Percentiles rank a stretch among this genome's conserved stretches.
These are phyloP conservation scores for Nemotelus nigrinus DNA, from an alignment of 2,888 invertebrate genomes.

Conservation along the genomic window DNA sequence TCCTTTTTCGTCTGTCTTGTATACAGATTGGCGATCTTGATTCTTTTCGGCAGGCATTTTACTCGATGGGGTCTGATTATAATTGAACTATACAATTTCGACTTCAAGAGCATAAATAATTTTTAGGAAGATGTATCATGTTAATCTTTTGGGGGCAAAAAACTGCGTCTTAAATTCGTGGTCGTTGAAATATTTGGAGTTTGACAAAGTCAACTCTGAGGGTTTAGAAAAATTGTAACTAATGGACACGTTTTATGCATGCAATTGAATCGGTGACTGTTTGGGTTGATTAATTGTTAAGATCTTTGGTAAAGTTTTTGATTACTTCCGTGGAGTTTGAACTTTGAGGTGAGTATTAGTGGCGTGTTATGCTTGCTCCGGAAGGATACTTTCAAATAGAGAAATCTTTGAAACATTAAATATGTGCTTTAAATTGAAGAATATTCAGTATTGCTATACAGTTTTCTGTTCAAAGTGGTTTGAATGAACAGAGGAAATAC, in stretches of 20 bases:
- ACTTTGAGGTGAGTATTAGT: not conserved
- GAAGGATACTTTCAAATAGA: too few species aligned
- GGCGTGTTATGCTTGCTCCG: too few species aligned
- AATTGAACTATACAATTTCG: conserved; percentile 16
- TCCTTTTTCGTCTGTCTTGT: not conserved
- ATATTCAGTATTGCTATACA: not conserved
- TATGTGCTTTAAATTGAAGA: too few species aligned
- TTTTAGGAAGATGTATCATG: conserved; percentile 16
- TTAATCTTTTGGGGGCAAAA: conserved; percentile 3
- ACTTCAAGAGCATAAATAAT: conserved; percentile 17
- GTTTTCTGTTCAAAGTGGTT: not conserved
- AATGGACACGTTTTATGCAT: not conserved
- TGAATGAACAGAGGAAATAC: too few species aligned
- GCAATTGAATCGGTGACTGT: not conserved
- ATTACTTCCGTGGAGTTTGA: not conserved
- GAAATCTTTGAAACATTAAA: too few species aligned
- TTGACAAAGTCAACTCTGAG: too few species aligned
- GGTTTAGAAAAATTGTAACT: too few species aligned
- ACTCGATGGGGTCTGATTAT: not conserved
- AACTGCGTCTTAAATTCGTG: not conserved
- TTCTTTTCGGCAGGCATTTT: conserved; percentile 11
- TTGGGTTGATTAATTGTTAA: not conserved
- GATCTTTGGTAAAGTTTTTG: not conserved
- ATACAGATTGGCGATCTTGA: not conserved
- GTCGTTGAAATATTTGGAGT: too few species aligned